Base-by-base conservation (phyloP, 2,113 vertebrate species). In the Paraplagusia blochii region DNA sequence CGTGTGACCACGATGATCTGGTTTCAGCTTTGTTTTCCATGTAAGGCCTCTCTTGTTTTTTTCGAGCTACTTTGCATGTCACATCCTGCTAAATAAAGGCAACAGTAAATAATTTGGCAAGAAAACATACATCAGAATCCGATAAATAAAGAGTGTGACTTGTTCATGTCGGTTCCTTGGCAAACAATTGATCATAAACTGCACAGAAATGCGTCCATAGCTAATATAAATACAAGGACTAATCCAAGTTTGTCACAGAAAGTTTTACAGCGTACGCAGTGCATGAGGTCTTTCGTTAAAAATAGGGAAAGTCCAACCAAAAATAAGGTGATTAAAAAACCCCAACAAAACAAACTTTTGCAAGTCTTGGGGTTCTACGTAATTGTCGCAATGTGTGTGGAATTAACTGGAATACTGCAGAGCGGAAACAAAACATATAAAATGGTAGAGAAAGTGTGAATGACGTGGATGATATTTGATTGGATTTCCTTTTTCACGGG, bases 11-110 rank as follows among this genome's bases (percentile, higher is more conserved):
- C 44, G 65, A 71, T 19, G 33, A 46, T 51, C 55, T 43, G 63
- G 33, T 16, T 55, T 82, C 45, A 69, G 56, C 47, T 61, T 43
- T 68, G 38, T 15, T 55, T 74, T 58, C 60, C 56, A 36, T 22
- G 70, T 64, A 59, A 48, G 44, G 53, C 46, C 7, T 11, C 46
- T 43, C 9, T 52, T n/a, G n/a, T 34, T 56, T 34, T 44, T 47
- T 50, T 9, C 16, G 43, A 45, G 33, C 47, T 35, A 65, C n/a
- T n/a, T n/a, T n/a, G n/a, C 55, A 62, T 51, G 17, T 56, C 44
- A 56, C 42, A 49, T 66, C 48, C 48, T 3, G 12, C 42, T 43
- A 64, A 67, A 77, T 74, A 57, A 53, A 56, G 34, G 7, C 7
- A 8, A n/a, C 11, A 8, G n/a, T 1, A 11, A 7, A 22, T 48